Percentiles rank a stretch among this genome's conserved stretches.
Evolutionary conservation across 2,888 invertebrate genomes (phyloP).

Genomic region (Pterostichus madidus): DNA sequence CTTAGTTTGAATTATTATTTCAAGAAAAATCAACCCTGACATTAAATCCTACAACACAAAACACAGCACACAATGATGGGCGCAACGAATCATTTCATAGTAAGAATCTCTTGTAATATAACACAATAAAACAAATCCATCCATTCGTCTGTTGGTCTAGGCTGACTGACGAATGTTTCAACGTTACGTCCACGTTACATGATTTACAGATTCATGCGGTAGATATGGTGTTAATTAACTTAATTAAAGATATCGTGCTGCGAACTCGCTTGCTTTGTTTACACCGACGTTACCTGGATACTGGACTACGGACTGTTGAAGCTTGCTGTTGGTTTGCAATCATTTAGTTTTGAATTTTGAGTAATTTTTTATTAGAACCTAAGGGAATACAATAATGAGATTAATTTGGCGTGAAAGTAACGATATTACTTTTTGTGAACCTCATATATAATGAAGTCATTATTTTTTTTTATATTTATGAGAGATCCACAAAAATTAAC

Average conservation of each 20-base stretch:
- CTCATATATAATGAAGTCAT: too few species aligned
- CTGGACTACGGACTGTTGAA: slow-evolving; percentile 2
- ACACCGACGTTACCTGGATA: slow-evolving; percentile 11
- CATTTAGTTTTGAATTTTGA: slow-evolving; percentile 27
- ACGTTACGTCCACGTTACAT: slow-evolving; percentile 18
- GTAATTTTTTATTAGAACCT: slow-evolving; percentile 13
- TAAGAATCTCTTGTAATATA: neutral
- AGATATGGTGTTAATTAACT: slow-evolving; percentile 46
- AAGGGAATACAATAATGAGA: slow-evolving; percentile 18
- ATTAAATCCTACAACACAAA: too few species aligned
- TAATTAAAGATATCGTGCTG: slow-evolving; percentile 48
- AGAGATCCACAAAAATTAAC: too few species aligned
- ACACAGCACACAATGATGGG: neutral
- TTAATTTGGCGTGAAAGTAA: neutral
- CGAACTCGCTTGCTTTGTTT: neutral
- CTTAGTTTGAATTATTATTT: too few species aligned
- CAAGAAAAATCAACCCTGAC: too few species aligned
- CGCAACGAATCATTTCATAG: slow-evolving; percentile 13
- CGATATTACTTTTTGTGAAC: too few species aligned
- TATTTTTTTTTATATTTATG: too few species aligned
- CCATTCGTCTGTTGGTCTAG: neutral
- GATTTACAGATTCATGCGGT: slow-evolving; percentile 44
- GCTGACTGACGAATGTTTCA: neutral
- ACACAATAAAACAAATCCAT: neutral
- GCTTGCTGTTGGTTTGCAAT: slow-evolving; percentile 1